These are phyloP conservation scores for Trichopoda pennipes DNA, from an alignment of 2,888 invertebrate species.

Conservation along the genomic window DNA sequence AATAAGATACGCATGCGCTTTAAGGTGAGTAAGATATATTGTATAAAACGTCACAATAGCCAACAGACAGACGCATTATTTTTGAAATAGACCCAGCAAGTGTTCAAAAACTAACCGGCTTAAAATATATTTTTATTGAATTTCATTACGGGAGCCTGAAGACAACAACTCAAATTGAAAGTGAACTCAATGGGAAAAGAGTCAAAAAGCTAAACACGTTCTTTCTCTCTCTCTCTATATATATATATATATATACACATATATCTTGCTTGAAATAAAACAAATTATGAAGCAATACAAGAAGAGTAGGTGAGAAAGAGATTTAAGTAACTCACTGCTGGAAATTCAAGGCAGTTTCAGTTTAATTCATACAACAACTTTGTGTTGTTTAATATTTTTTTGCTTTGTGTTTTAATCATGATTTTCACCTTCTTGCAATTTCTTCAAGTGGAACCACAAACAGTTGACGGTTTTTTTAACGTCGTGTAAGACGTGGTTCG, in stretches of 20 bases:
- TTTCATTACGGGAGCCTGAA: conserved; percentile 8
- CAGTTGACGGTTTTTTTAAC: conserved; percentile 78
- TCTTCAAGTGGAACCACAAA: conserved; percentile 71
- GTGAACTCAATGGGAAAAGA: conserved; percentile 39
- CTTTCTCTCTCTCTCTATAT: conserved; percentile 4
- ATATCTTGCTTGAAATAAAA: not conserved
- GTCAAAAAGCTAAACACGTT: not conserved
- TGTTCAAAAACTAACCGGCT: conserved; percentile 54
- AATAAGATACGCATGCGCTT: conserved; percentile 55
- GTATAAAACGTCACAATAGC: conserved; percentile 5
- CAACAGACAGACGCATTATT: not conserved
- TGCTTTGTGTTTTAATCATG: conserved; percentile 33
- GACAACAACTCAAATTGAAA: conserved; percentile 51
- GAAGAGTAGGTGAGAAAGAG: conserved; percentile 13
- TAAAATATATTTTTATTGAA: conserved; percentile 1
- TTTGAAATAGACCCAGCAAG: conserved; percentile 8
- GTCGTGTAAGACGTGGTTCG: conserved; percentile 73
- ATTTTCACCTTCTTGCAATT: conserved; percentile 76
- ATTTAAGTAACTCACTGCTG: conserved; percentile 33
- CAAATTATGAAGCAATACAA: not conserved
- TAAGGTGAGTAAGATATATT: conserved; percentile 15
- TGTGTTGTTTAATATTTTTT: not conserved
- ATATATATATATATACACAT: no score
- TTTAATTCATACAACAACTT: conserved; percentile 27
- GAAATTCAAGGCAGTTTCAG: conserved; percentile 47